Percentiles rank a stretch among this genome's conserved stretches.
Conservation (phyloP, 2,888 invertebrate species). For the Archips crataeganus region DNA sequence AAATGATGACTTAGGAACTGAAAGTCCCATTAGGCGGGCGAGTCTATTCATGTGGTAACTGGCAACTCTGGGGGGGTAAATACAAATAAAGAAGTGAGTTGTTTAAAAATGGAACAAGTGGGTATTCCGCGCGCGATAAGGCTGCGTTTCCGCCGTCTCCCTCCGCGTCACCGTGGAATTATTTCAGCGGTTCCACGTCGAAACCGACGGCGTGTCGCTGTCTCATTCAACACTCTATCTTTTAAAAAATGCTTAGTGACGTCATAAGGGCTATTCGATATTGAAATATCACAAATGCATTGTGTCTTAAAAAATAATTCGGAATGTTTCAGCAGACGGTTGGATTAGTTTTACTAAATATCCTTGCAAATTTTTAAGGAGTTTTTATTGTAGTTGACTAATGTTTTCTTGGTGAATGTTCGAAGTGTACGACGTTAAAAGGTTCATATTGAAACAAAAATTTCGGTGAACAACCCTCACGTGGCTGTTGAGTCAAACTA, state of each 20-base stretch:
- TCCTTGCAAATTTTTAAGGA: too few species aligned
- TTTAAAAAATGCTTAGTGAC: slow-evolving; percentile 77
- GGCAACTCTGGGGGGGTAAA: slow-evolving; percentile 67
- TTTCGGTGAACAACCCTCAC: too few species aligned
- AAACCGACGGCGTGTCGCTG: slow-evolving; percentile 79
- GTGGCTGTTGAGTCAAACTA: too few species aligned
- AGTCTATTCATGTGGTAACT: slow-evolving; percentile 83
- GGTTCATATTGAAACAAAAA: too few species aligned
- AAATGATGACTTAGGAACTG: slow-evolving; percentile 85
- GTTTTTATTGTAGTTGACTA: too few species aligned
- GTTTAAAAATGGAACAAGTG: slow-evolving; percentile 85
- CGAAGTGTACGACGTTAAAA: too few species aligned
- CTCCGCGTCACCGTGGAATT: slow-evolving; percentile 75
- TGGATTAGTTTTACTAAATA: too few species aligned
- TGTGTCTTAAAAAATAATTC: too few species aligned
- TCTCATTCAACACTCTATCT: slow-evolving; percentile 83
- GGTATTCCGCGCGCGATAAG: slow-evolving; percentile 82
- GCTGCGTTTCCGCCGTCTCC: slow-evolving; percentile 82
- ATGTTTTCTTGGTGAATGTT: too few species aligned
- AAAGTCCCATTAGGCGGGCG: slow-evolving; percentile 84
- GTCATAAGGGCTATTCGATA: slow-evolving; percentile 44
- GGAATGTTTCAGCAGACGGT: too few species aligned
- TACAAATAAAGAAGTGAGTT: slow-evolving; percentile 85
- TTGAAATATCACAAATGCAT: background rate
- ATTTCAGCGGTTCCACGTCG: slow-evolving; percentile 81